Evolutionary conservation across 2,888 invertebrate genomes (phyloP).

Genomic region (Sclerodermus sp.): DNA sequence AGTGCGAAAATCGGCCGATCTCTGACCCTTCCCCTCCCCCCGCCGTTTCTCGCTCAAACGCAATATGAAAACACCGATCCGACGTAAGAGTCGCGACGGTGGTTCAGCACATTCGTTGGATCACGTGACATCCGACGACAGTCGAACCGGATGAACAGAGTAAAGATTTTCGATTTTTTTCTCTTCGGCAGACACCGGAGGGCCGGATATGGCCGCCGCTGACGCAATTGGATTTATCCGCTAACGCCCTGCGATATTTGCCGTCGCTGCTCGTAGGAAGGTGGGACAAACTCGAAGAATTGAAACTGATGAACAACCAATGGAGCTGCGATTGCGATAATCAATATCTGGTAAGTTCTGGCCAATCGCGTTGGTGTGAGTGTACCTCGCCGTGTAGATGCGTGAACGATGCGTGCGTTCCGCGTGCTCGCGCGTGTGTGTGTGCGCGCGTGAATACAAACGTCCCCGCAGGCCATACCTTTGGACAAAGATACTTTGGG

Average conservation of each 20-base stretch:
- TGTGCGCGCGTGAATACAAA: not conserved
- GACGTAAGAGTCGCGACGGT: no score
- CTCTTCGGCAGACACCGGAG: slow-evolving; percentile 52
- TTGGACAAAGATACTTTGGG: no score
- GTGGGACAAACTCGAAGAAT: slow-evolving; percentile 70
- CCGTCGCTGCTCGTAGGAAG: slow-evolving; percentile 66
- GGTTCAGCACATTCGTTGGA: no score
- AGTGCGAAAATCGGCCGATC: no score
- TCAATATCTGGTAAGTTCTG: slow-evolving; percentile 68
- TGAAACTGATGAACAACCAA: slow-evolving; percentile 74
- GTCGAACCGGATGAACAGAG: no score
- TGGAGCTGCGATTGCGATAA: slow-evolving; percentile 81
- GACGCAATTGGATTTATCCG: slow-evolving; percentile 70
- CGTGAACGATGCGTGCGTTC: no score
- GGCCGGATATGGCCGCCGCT: slow-evolving; percentile 68
- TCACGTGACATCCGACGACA: no score
- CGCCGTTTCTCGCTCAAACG: no score
- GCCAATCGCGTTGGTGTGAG: not conserved
- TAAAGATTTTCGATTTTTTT: no score
- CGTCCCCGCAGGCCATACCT: no score
- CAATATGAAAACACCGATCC: no score
- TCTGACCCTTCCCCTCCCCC: no score
- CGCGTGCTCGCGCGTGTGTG: not conserved
- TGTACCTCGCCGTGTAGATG: not conserved
- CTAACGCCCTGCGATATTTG: slow-evolving; percentile 72